These are phyloP conservation scores for Caranx melampygus DNA, from an alignment of 2,113 vertebrate genomes.

Conservation along the genomic window DNA sequence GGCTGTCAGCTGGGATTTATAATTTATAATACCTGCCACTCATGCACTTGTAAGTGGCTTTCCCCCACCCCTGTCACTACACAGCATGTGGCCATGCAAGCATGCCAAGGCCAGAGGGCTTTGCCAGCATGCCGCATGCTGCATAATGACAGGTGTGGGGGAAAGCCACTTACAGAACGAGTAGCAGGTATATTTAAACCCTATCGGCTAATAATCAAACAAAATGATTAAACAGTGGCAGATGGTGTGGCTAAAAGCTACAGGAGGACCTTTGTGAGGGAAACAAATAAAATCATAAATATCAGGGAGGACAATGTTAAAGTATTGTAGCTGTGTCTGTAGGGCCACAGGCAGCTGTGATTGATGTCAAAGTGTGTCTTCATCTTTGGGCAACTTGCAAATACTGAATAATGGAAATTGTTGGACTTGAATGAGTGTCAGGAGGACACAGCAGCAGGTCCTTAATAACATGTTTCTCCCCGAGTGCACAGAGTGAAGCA, in stretches of 20 bases:
- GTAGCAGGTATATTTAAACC: slow-evolving; percentile 9
- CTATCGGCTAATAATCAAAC: slow-evolving; percentile 11
- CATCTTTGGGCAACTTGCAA: background rate
- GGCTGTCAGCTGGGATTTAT: slow-evolving; percentile 4
- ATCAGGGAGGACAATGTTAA: background rate
- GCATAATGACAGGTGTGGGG: slow-evolving; percentile 18
- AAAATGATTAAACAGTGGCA: background rate
- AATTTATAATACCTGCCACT: slow-evolving; percentile 14
- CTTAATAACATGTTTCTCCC: slow-evolving; percentile 38
- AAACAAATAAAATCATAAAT: background rate
- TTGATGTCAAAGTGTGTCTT: background rate
- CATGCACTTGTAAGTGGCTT: slow-evolving; percentile 8
- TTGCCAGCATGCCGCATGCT: slow-evolving; percentile 2
- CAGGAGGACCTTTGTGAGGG: background rate
- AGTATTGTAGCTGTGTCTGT: background rate
- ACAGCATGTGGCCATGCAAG: slow-evolving; percentile 17
- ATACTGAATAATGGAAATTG: background rate
- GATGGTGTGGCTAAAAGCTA: background rate
- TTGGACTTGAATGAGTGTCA: slow-evolving; percentile 29
- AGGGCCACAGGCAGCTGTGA: background rate
- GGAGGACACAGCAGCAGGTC: slow-evolving; percentile 38
- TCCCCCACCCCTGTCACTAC: slow-evolving; percentile 18
- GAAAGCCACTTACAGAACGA: slow-evolving; percentile 16
- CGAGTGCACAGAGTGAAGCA: slow-evolving; percentile 8
- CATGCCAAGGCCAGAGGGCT: background rate